A percentile compares a stretch with the other conserved stretches of the same genome.
Conservation (phyloP, 2,888 invertebrate species). For the Synergus itoensis region DNA sequence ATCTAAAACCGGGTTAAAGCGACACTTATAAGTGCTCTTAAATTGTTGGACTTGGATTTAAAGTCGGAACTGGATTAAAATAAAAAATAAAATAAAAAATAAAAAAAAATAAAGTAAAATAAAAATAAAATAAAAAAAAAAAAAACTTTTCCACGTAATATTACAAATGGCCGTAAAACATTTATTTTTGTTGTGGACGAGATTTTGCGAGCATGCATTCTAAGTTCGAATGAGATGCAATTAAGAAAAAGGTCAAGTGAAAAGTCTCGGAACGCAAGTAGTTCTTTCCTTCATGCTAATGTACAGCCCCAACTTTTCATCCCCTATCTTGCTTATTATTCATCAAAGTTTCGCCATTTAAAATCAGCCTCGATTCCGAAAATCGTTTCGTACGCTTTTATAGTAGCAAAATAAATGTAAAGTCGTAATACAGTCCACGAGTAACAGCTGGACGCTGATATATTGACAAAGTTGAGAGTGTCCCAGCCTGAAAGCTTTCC, state of each 20-base stretch:
- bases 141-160: background rate
- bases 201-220: conserved; percentile 47
- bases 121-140: background rate
- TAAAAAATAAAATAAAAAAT: too few relatives aligned
- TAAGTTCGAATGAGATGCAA: conserved; percentile 65
- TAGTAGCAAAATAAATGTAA: conserved; percentile 15
- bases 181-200: conserved; percentile 30
- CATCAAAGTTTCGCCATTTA: conserved; percentile 40
- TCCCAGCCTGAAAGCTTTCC: conserved; percentile 43
- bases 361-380: conserved; percentile 38
- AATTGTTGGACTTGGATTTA: background rate
- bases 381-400: conserved; percentile 23
- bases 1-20: conserved; percentile 25
- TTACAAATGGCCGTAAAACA: background rate
- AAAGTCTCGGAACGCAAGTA: conserved; percentile 58
- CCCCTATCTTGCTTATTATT: conserved; percentile 42
- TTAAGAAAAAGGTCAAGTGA: conserved; percentile 70
- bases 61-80: too few relatives aligned
- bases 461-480: conserved; percentile 66
- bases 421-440: conserved; percentile 41
- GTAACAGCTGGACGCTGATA: conserved; percentile 65
- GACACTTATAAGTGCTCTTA: conserved; percentile 19
- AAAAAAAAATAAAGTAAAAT: too few relatives aligned
- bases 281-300: conserved; percentile 60
- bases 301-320: conserved; percentile 41